These are phyloP conservation scores for Rynchops niger DNA, from an alignment of 2,113 vertebrate genomes.

Conservation along the genomic window DNA sequence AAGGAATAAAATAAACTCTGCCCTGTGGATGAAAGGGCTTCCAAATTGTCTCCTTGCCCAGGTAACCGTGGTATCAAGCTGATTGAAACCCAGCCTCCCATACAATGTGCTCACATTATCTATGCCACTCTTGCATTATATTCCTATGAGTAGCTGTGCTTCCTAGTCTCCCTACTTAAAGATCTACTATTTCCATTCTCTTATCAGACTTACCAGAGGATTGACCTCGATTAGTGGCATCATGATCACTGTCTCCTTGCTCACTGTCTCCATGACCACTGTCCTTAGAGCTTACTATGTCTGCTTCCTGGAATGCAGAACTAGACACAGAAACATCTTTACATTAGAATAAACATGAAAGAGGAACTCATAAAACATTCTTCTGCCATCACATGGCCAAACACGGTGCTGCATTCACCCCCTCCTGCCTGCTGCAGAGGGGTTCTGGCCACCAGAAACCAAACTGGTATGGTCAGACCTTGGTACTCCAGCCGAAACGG, in stretches of 20 bases:
- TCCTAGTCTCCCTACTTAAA: slow-evolving; percentile 32
- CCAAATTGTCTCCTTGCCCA: background rate
- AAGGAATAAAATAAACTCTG: background rate
- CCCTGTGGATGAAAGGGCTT: accelerated
- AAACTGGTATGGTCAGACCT: background rate
- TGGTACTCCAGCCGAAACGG: background rate
- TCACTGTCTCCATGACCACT: slow-evolving; percentile 98
- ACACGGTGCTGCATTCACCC: slow-evolving; percentile 70
- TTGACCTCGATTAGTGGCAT: slow-evolving; percentile 95
- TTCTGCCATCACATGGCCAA: slow-evolving; percentile 83
- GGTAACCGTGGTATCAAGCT: background rate
- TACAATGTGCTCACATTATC: background rate
- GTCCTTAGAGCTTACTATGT: slow-evolving; percentile 99
- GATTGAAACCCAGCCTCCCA: background rate
- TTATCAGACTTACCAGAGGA: slow-evolving; percentile 88
- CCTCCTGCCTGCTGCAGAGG: background rate
- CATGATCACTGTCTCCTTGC: slow-evolving; percentile 98
- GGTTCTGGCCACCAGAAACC: background rate
- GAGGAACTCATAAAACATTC: slow-evolving; percentile 75
- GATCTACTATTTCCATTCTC: slow-evolving; percentile 51
- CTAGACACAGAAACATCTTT: slow-evolving; percentile 76
- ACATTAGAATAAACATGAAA: slow-evolving; percentile 69
- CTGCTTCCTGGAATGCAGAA: slow-evolving; percentile 97
- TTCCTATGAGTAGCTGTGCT: background rate
- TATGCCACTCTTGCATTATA: background rate